Base-by-base conservation (phyloP, 2,888 invertebrate species). In the Acronicta aceris region DNA sequence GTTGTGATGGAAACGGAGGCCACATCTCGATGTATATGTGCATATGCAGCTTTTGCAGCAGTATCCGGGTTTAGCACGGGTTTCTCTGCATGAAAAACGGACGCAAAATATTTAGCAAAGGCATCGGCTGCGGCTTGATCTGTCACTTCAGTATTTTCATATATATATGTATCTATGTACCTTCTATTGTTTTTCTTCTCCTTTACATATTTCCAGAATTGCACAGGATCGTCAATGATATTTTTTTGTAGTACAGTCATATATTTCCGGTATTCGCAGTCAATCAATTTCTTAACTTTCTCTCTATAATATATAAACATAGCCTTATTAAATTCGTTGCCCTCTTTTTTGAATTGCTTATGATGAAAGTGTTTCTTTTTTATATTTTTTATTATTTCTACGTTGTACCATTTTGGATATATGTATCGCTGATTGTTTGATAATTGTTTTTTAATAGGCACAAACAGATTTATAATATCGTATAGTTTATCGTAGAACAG, bases 81-180 rank as follows among this genome's bases (percentile, higher is more conserved):
- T 55, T 41, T 47, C 5, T 55, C 47, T 47, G 16, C 41, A 30
- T 47, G 47, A 7, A 46, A 55, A 6, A 55, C 55, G 5, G 47
- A 55, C 5, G 47, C 15, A 47, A 55, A 63, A 59, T 67, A 63
- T 50, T 21, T 47, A 48, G 56, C 13, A 67, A 63, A 59, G n/a
- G 59, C 16, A 9, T 55, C 55, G 16, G 47, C 55, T 47, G 55
- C 55, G 41, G 55, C 55, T 16, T 47, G 47, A 27, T 41, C 53
- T 9, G 2, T 49, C 48, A 49, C 48, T n/a, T 36, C 38, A 17
- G 17, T 38, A 13, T 21, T 8, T 38, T 49, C 43, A 52, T 43
- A 52, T 16, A 6, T 33, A 42, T 43, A 52, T 52, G 42, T 43
- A 46, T 55, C 5, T 13, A 36, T 21, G 12, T 38, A 21, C 21